These are phyloP conservation scores for Melanostigma gelatinosum DNA, from an alignment of 2,113 vertebrate species.

Conservation along the genomic window DNA sequence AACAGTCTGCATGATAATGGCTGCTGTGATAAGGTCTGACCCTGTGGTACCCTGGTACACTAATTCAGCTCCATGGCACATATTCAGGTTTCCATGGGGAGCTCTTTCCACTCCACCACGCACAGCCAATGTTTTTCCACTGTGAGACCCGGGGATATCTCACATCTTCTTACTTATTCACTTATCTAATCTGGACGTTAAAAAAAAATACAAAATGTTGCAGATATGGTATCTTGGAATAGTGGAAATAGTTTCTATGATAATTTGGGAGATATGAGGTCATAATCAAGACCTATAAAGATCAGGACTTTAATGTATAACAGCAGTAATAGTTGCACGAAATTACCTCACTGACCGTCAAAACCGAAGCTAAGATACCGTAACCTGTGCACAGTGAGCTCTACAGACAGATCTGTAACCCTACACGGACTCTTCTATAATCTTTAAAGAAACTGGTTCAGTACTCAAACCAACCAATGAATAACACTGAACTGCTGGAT, in stretches of 20 bases:
- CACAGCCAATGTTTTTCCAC: slow-evolving; percentile 50
- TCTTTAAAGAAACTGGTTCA: slow-evolving; percentile 9
- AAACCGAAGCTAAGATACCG: background rate
- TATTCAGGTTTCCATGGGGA: slow-evolving; percentile 68
- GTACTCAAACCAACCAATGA: background rate
- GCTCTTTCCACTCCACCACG: slow-evolving; percentile 54
- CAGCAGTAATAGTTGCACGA: background rate
- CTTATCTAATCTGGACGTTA: slow-evolving; percentile 1
- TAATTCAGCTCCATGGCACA: slow-evolving; percentile 64
- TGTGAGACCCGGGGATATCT: slow-evolving; percentile 7
- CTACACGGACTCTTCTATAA: background rate
- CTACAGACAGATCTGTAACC: background rate
- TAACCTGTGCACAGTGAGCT: background rate
- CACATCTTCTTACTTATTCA: slow-evolving; percentile 6
- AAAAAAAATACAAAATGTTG: background rate
- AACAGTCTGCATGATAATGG: slow-evolving; percentile 45
- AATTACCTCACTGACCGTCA: background rate
- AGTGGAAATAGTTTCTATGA: background rate
- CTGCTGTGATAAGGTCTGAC: slow-evolving; percentile 64
- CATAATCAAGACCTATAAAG: background rate
- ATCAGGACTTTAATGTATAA: background rate
- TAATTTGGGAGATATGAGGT: background rate
- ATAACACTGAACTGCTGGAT: background rate
- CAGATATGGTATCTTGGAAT: slow-evolving; percentile 7
- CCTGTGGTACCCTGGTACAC: slow-evolving; percentile 54